phyloP scores from a whole-genome alignment of 1,140 invertebrate genomes.

The Neelides sp. region DNA sequence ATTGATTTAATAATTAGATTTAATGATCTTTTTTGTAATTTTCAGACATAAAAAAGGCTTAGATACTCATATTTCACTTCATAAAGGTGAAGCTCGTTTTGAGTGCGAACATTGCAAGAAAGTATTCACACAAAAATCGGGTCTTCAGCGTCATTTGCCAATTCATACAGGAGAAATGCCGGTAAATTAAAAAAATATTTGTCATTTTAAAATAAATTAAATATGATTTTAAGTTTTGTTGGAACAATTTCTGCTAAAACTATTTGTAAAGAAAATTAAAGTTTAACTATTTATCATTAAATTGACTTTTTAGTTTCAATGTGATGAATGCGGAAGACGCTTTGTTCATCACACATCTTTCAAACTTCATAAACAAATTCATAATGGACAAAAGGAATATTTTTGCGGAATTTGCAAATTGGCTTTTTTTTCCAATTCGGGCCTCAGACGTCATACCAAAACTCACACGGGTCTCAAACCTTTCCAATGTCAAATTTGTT shows the following conservation, averaged over 20 bases:
- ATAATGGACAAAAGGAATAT: slow-evolving; percentile 32
- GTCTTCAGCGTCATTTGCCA: slow-evolving; percentile 49
- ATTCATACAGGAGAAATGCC: slow-evolving; percentile 54
- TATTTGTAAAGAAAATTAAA: background rate
- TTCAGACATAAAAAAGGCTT: slow-evolving; percentile 52
- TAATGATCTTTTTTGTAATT: no score
- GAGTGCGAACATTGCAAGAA: slow-evolving; percentile 63
- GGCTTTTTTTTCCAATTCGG: slow-evolving; percentile 30
- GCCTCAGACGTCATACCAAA: slow-evolving; percentile 31
- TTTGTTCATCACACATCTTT: slow-evolving; percentile 53
- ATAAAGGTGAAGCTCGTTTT: slow-evolving; percentile 55
- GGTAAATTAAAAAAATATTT: slow-evolving; percentile 33
- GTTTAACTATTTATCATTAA: background rate
- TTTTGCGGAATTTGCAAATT: slow-evolving; percentile 31
- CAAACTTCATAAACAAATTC: slow-evolving; percentile 30
- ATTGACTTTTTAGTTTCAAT: slow-evolving; percentile 35
- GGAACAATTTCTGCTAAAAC: slow-evolving; percentile 5
- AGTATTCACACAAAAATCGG: slow-evolving; percentile 54
- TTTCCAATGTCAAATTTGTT: slow-evolving; percentile 28
- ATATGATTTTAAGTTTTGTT: slow-evolving; percentile 12
- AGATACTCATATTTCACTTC: slow-evolving; percentile 51
- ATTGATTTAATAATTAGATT: background rate
- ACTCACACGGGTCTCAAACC: slow-evolving; percentile 28
- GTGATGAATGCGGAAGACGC: slow-evolving; percentile 52
- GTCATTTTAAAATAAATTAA: background rate